phyloP scores from a whole-genome alignment of 2,113 vertebrate species.

The Meleagris gallopavo region DNA sequence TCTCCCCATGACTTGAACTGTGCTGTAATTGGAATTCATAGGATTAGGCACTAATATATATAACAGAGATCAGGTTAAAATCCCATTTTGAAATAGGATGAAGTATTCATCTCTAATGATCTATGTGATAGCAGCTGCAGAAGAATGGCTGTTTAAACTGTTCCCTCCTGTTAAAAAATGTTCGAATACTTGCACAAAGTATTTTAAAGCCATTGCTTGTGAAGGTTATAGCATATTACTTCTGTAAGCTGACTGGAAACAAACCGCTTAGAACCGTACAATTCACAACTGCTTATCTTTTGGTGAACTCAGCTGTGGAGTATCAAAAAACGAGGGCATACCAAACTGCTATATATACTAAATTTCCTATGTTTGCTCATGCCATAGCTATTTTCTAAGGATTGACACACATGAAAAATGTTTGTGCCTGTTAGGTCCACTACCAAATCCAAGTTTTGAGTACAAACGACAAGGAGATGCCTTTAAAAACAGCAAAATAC shows the following conservation, averaged over 20 bases:
- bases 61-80: slow-evolving; percentile 11
- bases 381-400: not conserved
- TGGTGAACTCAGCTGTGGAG: not conserved
- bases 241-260: not conserved
- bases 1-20: not conserved
- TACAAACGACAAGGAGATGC: not conserved
- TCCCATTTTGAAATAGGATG: not conserved
- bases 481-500: not conserved
- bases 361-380: not conserved
- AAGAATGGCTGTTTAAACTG: not conserved
- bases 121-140: not conserved
- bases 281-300: not conserved
- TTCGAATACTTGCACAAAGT: not conserved
- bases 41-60: slow-evolving; percentile 14
- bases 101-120: not conserved
- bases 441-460: not conserved
- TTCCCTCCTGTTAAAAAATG: not conserved
- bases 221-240: not conserved
- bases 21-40: slow-evolving; percentile 21
- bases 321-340: accelerated
- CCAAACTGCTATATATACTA: not conserved
- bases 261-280: not conserved
- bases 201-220: not conserved
- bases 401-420: not conserved
- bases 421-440: not conserved